These are phyloP conservation scores for Drosophila mettleri DNA, from an alignment of 2,888 invertebrate species.

Conservation along the genomic window DNA sequence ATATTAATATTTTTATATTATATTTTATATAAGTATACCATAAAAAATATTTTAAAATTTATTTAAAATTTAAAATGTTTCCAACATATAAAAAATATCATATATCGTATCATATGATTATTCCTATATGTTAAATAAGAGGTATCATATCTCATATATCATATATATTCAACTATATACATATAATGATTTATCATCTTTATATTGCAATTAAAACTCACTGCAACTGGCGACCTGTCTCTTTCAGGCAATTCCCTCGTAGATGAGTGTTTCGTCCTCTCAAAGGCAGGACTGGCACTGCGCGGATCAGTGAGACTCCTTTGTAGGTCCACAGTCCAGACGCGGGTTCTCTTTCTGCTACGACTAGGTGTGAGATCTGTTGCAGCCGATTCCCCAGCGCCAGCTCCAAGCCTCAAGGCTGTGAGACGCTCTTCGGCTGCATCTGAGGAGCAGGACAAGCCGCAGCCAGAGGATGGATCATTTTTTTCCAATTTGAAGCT, in stretches of 20 bases:
- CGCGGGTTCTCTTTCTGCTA: conserved; percentile 48
- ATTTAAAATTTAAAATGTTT: no score
- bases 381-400: conserved; percentile 8
- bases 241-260: conserved; percentile 13
- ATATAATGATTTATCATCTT: neutral
- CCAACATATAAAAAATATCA: no score
- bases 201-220: conserved; percentile 1
- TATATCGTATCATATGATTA: no score
- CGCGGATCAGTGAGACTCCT: neutral
- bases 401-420: conserved; percentile 10
- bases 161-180: no score
- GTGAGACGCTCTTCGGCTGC: conserved; percentile 16
- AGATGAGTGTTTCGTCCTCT: neutral
- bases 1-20: no score
- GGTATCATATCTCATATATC: no score
- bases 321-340: conserved; percentile 44
- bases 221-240: conserved; percentile 15
- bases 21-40: no score
- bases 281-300: neutral
- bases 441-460: conserved; percentile 3
- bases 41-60: no score
- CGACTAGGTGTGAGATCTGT: conserved; percentile 72
- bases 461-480: conserved; percentile 31
- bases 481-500: conserved; percentile 95
- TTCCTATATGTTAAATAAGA: no score